phyloP scores from a whole-genome alignment of 2,113 vertebrate genomes.

The Phalacrocorax aristotelis region DNA sequence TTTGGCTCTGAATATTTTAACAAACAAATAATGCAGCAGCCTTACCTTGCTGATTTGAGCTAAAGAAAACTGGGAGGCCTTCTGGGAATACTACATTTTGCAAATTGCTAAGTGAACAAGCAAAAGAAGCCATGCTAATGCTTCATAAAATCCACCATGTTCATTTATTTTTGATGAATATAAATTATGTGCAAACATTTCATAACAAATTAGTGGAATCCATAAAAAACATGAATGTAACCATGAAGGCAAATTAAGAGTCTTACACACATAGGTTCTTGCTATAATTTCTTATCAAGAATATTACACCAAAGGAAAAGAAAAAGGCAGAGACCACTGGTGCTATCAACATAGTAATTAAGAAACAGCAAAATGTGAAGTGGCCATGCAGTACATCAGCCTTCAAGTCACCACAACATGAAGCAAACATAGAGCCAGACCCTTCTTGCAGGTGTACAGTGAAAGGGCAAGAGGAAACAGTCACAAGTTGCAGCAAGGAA shows the following conservation, averaged over 20 bases:
- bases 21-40: neutral
- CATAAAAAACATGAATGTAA: neutral
- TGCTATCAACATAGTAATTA: neutral
- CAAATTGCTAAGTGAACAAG: neutral
- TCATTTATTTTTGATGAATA: neutral
- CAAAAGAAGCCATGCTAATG: neutral
- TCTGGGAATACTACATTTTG: neutral
- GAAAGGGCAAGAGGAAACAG: neutral
- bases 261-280: neutral
- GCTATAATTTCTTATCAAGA: neutral
- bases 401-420: neutral
- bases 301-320: neutral
- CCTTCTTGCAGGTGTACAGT: neutral
- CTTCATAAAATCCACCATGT: neutral
- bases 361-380: neutral
- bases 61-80: neutral
- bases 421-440: neutral
- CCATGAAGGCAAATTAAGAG: neutral
- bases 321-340: neutral
- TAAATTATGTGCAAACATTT: neutral
- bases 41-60: neutral
- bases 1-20: neutral
- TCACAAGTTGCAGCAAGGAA: neutral
- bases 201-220: neutral
- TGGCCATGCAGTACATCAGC: neutral